Conservation (phyloP, 1,140 invertebrate genomes). For the Leucophenga varia region DNA sequence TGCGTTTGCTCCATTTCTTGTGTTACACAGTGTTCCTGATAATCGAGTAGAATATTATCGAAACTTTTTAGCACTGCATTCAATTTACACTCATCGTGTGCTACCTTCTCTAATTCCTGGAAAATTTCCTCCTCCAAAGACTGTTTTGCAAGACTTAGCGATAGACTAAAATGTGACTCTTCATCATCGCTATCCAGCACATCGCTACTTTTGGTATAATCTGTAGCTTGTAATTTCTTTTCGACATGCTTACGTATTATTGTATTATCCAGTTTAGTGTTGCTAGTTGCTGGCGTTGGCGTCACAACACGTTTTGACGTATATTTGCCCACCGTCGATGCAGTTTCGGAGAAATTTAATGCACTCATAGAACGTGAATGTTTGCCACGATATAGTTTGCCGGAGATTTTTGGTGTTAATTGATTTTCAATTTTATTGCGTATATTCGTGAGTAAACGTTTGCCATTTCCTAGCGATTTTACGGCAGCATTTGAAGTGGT, state of each 20-base stretch:
- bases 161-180: slow-evolving; percentile 34
- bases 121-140: slow-evolving; percentile 55
- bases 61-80: slow-evolving; percentile 66
- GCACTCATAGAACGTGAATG: slow-evolving; percentile 48
- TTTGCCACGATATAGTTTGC: slow-evolving; percentile 43
- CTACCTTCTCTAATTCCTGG: slow-evolving; percentile 55
- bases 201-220: slow-evolving; percentile 26
- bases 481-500: no score
- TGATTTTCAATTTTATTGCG: slow-evolving; percentile 53
- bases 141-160: slow-evolving; percentile 40
- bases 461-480: slow-evolving; percentile 27
- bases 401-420: slow-evolving; percentile 41
- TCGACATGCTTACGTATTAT: no score
- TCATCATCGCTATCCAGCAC: slow-evolving; percentile 50
- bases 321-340: slow-evolving; percentile 41
- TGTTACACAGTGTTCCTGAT: slow-evolving; percentile 51
- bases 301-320: slow-evolving; percentile 28
- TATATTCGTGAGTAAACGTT: slow-evolving; percentile 49
- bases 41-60: slow-evolving; percentile 61
- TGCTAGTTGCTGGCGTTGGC: slow-evolving; percentile 2
- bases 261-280: no score
- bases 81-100: slow-evolving; percentile 60
- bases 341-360: slow-evolving; percentile 28
- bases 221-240: slow-evolving; percentile 5
- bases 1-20: slow-evolving; percentile 1